Conservation (phyloP, 2,113 vertebrate genomes). For the Ramphastos sulfuratus region DNA sequence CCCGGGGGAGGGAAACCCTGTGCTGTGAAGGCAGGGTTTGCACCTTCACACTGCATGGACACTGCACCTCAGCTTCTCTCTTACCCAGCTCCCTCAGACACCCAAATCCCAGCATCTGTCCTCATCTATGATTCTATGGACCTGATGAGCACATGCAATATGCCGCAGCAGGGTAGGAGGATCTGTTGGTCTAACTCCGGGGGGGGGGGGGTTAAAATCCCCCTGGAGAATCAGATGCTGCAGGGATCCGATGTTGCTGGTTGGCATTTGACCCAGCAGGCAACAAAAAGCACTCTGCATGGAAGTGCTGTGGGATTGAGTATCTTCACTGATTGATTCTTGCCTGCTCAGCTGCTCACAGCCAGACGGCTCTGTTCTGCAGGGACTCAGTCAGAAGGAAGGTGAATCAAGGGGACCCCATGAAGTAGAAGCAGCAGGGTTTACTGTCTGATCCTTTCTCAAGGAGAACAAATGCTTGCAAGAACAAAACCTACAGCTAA, state of each 20-base stretch:
- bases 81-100: background rate
- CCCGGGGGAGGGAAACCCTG: background rate
- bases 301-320: background rate
- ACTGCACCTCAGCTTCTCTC: background rate
- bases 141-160: background rate
- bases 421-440: background rate
- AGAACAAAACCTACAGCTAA: background rate
- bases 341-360: background rate
- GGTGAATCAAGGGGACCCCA: background rate
- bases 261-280: background rate
- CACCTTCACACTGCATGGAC: background rate
- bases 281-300: background rate
- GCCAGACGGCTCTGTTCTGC: rapidly evolving
- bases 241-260: background rate
- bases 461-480: background rate
- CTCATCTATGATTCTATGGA: background rate
- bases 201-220: background rate
- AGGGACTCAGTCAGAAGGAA: background rate
- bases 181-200: background rate
- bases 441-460: background rate
- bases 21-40: background rate
- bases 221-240: background rate
- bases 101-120: background rate
- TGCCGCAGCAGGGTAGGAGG: background rate
- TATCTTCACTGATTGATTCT: background rate